Evolutionary conservation across 2,888 invertebrate species (phyloP).

Genomic region (Acanthosoma haemorrhoidale): DNA sequence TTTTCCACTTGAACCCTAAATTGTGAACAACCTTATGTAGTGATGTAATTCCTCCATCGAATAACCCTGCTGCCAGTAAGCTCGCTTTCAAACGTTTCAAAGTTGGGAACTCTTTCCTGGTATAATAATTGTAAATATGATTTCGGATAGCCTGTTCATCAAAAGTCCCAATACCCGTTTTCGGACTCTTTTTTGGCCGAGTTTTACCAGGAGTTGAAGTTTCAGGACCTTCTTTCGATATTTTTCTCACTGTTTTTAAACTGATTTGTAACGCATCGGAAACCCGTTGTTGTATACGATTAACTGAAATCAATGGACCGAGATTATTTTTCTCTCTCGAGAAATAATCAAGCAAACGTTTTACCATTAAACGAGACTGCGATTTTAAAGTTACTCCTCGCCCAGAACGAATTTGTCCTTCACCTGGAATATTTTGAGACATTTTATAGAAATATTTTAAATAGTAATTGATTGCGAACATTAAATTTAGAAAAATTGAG

Average conservation of each 20-base stretch:
- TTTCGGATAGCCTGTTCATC: background rate
- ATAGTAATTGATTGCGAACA: too few relatives aligned
- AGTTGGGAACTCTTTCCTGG: background rate
- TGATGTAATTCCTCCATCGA: background rate
- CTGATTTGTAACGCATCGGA: too few relatives aligned
- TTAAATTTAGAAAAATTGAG: too few relatives aligned
- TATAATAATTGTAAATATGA: background rate
- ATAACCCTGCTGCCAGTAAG: background rate
- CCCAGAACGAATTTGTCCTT: too few relatives aligned
- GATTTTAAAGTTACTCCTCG: too few relatives aligned
- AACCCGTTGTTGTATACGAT: too few relatives aligned
- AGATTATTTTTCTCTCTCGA: background rate
- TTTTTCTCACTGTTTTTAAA: too few relatives aligned
- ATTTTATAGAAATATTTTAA: too few relatives aligned
- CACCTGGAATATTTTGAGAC: too few relatives aligned
- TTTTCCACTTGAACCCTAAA: background rate
- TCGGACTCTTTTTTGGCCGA: background rate
- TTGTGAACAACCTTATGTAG: background rate
- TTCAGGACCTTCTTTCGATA: background rate
- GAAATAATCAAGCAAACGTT: background rate
- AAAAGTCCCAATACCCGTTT: background rate
- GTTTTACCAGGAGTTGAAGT: background rate
- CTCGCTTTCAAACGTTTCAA: background rate
- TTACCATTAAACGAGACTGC: background rate
- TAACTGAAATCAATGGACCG: background rate